Evolutionary conservation across 2,113 vertebrate species (phyloP).

Genomic region (Nicator chloris): DNA sequence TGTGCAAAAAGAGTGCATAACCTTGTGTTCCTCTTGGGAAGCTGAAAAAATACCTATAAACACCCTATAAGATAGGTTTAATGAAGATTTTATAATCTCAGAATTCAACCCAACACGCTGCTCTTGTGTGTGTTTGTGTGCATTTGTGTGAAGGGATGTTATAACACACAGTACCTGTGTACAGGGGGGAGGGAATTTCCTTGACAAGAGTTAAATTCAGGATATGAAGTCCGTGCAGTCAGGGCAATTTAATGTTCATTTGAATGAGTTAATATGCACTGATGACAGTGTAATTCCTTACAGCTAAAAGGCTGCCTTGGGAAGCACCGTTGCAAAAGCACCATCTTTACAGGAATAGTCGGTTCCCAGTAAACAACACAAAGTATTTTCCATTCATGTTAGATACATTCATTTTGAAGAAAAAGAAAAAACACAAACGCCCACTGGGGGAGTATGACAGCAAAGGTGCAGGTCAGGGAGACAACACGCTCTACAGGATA

Average conservation of each 20-base stretch:
- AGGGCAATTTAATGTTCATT: neutral
- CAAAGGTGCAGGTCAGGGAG: neutral
- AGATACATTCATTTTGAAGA: neutral
- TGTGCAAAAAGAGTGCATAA: slow-evolving; percentile 30
- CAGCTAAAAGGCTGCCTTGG: neutral
- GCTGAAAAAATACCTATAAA: slow-evolving; percentile 26
- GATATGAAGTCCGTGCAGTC: neutral
- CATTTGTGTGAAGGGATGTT: neutral
- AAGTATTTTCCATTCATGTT: neutral
- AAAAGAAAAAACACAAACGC: neutral
- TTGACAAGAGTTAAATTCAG: neutral
- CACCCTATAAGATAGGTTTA: neutral
- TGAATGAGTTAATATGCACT: neutral
- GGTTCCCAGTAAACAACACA: neutral
- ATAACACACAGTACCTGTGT: too few relatives aligned
- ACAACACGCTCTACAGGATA: rapidly evolving
- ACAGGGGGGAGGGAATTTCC: neutral
- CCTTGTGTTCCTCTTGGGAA: slow-evolving; percentile 20
- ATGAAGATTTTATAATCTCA: slow-evolving; percentile 22
- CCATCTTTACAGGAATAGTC: neutral
- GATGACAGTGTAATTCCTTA: neutral
- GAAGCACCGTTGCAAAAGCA: neutral
- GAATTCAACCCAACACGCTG: neutral
- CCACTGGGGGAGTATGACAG: neutral
- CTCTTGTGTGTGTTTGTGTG: neutral